Base-by-base conservation (phyloP, 2,888 invertebrate genomes). In the Choreutis nemorana region DNA sequence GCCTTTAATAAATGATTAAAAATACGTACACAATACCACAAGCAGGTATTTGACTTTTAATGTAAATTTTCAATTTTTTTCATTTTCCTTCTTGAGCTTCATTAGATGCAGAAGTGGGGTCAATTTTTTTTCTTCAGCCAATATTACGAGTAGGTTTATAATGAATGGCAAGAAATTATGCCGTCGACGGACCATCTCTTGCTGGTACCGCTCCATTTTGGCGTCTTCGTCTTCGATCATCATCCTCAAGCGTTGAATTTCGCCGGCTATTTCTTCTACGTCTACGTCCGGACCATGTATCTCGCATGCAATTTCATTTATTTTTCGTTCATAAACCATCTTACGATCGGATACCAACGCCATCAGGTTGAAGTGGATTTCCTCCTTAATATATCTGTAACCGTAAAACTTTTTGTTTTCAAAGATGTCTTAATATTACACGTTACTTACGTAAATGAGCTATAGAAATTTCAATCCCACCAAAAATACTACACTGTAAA, bases 351-450 rank as follows among this genome's bases (percentile, higher is more conserved):
- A 91, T 4, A 98, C 92, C 23, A 99, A 79, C 0, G 98, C 98
- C 97, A 99, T 96, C 31, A 99, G 77, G 67, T 97, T 99, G 68
- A 99, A 99, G 64, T 96, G 97, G 47, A 99, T 98, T 81, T 99
- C 98, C 10, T 94, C 97, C 64, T 92, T 92, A 39, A 89, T 94
- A 60, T 97, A 95, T 45, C 93, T 92, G 58, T 26, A 72, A 63
- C 35, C 29, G 16, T 21, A 36, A 31, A 24, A 10, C 31, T 13
- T n/a, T n/a, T n/a, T n/a, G n/a, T n/a, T n/a, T n/a, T n/a, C n/a
- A n/a, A n/a, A n/a, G n/a, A n/a, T n/a, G 8, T 21, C 11, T 20
- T 9, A 23, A 24, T 12, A 21, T 23, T 9, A 7, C 2, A 14
- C 8, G 4, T 8, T 7, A 3, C 18, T 16, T 16, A 16, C 4